Evolutionary conservation across 1,140 invertebrate species (phyloP).

Genomic region (Drosophila teissieri): DNA sequence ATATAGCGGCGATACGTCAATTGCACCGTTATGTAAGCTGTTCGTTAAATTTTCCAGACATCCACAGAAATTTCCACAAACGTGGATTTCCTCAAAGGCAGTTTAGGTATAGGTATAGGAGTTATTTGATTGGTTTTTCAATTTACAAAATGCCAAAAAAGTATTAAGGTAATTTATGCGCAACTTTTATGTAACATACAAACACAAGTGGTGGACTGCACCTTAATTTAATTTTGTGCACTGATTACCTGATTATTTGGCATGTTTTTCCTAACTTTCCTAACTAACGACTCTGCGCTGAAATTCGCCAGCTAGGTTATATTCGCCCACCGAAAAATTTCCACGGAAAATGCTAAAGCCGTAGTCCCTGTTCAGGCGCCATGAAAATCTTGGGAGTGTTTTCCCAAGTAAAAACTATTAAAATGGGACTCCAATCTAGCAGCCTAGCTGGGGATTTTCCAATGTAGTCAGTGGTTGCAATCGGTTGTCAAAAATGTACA

Average conservation of each 20-base stretch:
- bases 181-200: not conserved
- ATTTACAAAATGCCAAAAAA: conserved; percentile 1
- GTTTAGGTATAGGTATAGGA: not conserved
- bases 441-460: not conserved
- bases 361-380: too few relatives aligned
- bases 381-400: too few relatives aligned
- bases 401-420: too few relatives aligned
- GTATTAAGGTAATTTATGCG: not conserved
- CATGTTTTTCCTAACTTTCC: not conserved
- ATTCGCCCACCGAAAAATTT: too few relatives aligned
- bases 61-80: not conserved
- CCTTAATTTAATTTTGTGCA: not conserved
- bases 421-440: too few relatives aligned
- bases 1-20: not conserved
- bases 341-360: too few relatives aligned
- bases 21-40: too few relatives aligned
- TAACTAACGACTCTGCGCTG: not conserved
- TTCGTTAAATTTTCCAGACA: not conserved
- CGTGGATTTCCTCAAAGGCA: not conserved
- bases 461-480: too few relatives aligned
- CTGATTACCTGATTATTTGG: not conserved
- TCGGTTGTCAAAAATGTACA: too few relatives aligned
- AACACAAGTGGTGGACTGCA: not conserved
- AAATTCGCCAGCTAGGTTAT: not conserved
- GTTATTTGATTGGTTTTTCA: not conserved